A percentile compares a stretch with the other conserved stretches of the same genome.
Conservation (phyloP, 1,140 invertebrate species). For the Drusus annulatus region DNA sequence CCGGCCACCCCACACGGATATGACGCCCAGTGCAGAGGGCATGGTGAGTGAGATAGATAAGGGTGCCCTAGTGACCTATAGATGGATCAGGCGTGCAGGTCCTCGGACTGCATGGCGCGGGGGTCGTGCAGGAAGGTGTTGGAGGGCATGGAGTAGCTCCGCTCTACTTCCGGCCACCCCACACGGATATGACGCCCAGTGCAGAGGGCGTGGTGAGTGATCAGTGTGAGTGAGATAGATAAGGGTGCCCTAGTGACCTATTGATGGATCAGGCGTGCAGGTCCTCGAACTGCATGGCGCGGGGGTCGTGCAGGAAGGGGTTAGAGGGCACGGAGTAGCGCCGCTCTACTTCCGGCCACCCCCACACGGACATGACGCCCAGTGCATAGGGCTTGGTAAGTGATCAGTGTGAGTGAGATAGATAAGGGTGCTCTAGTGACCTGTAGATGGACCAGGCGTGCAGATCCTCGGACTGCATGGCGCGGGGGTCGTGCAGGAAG, state of each 20-base stretch:
- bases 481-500: constrained; percentile 74
- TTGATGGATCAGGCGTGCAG: constrained; percentile 97
- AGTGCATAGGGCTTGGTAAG: constrained; percentile 70
- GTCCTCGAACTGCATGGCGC: constrained; percentile 84
- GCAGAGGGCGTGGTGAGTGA: not conserved
- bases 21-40: constrained; percentile 80
- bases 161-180: constrained; percentile 72
- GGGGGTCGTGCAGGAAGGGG: constrained; percentile 75
- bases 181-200: constrained; percentile 70
- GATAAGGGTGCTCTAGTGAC: constrained; percentile 64
- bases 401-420: no score
- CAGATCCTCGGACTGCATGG: constrained; percentile 86
- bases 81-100: constrained; percentile 96
- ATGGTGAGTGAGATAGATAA: constrained; percentile 60
- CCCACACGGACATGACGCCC: constrained; percentile 63
- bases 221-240: not conserved
- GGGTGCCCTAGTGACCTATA: constrained; percentile 77
- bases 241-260: constrained; percentile 71
- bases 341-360: constrained; percentile 74
- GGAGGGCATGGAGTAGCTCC: constrained; percentile 87
- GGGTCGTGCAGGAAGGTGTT: constrained; percentile 76
- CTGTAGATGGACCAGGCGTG: constrained; percentile 97
- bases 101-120: constrained; percentile 82
- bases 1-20: constrained; percentile 64
- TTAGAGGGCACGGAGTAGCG: constrained; percentile 88